These are phyloP conservation scores for Cataglyphis livida DNA, from an alignment of 2,888 invertebrate species.

Conservation along the genomic window DNA sequence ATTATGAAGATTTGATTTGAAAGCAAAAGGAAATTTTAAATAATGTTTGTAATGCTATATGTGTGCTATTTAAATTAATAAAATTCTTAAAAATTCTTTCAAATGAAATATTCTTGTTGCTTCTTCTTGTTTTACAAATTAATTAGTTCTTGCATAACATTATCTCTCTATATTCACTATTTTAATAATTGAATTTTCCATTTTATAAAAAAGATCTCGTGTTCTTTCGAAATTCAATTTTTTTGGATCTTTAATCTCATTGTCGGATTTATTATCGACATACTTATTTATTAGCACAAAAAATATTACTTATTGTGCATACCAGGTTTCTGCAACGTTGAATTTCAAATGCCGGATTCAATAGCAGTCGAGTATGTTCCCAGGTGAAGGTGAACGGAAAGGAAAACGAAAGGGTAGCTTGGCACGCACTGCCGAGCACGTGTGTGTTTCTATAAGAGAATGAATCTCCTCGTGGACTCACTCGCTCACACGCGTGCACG, in stretches of 20 bases:
- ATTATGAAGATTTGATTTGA: not conserved
- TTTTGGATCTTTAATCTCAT: not conserved
- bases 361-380: constrained; percentile 52
- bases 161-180: not conserved
- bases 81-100: not conserved
- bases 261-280: not conserved
- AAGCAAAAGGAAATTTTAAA: not conserved
- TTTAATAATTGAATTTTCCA: not conserved
- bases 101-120: not conserved
- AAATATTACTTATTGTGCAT: constrained; percentile 39
- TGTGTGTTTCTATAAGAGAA: constrained; percentile 51
- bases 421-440: constrained; percentile 68
- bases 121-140: not conserved
- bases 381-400: constrained; percentile 68
- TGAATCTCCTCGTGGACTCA: constrained; percentile 18
- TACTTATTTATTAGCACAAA: constrained; percentile 1
- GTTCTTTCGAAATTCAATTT: not conserved
- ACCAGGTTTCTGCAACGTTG: constrained; percentile 40
- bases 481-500: constrained; percentile 20
- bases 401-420: constrained; percentile 73
- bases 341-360: constrained; percentile 56
- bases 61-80: not conserved
- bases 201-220: not conserved
- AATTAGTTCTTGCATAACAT: not conserved
- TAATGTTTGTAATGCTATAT: not conserved